A percentile compares a stretch with the other conserved stretches of the same genome.
Conservation (phyloP, 2,888 invertebrate genomes). For the Polymixis lichenea region DNA sequence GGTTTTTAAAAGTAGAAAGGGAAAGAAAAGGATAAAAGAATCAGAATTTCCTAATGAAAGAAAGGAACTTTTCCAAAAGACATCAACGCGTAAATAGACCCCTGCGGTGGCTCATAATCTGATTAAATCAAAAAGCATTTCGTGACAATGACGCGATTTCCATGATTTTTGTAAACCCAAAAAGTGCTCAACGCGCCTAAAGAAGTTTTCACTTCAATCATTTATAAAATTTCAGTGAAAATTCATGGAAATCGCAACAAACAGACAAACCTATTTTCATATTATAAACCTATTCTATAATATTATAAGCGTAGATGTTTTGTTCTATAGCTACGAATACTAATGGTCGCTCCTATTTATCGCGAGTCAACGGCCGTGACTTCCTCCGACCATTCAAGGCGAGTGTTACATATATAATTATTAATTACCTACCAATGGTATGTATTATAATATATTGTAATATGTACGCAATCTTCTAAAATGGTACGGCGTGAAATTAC, state of each 20-base stretch:
- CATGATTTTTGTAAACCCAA: too few species aligned
- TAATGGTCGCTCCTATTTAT: conserved; percentile 64
- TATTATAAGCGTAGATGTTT: conserved; percentile 8
- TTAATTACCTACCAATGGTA: conserved; percentile 44
- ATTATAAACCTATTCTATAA: background rate
- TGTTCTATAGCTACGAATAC: conserved; percentile 20
- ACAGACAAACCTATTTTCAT: background rate
- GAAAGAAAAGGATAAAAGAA: too few species aligned
- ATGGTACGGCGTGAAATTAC: conserved; percentile 7
- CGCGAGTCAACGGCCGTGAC: conserved; percentile 75
- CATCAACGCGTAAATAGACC: too few species aligned
- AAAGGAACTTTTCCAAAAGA: too few species aligned
- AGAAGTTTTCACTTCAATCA: too few species aligned
- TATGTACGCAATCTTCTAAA: conserved; percentile 23
- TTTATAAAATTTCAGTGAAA: background rate
- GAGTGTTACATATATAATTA: conserved; percentile 61
- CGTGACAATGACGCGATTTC: too few species aligned
- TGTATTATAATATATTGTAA: conserved; percentile 23
- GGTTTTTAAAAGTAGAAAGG: too few species aligned
- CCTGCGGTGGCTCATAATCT: too few species aligned
- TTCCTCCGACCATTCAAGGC: conserved; percentile 73
- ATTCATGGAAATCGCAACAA: background rate
- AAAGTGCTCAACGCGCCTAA: too few species aligned
- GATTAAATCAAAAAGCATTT: too few species aligned
- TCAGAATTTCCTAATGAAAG: too few species aligned